These are phyloP conservation scores for Diadema setosum DNA, from an alignment of 35 echinoderm and acorn worm species.

Conservation along the genomic window DNA sequence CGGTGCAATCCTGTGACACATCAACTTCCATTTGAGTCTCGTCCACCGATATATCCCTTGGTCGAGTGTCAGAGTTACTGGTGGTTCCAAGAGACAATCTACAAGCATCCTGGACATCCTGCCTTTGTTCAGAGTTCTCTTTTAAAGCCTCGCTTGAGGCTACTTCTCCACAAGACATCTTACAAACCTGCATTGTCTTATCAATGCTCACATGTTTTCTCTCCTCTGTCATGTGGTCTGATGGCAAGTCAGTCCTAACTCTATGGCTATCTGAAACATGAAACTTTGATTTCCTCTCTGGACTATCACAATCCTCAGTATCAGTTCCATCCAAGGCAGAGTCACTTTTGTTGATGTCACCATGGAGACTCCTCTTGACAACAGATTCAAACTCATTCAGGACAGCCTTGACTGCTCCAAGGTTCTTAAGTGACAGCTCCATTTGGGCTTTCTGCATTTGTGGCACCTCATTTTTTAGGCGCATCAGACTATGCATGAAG, in stretches of 20 bases:
- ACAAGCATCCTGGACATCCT: too few species aligned
- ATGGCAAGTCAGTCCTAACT: too few species aligned
- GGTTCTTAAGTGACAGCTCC: conserved; percentile 9
- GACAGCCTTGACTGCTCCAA: conserved; percentile 4
- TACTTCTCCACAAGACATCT: neutral
- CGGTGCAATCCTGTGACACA: too few species aligned
- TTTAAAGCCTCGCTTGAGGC: neutral
- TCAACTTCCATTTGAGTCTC: too few species aligned
- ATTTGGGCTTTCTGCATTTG: conserved; percentile 3
- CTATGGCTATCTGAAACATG: too few species aligned
- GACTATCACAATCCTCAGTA: neutral
- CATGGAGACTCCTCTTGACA: conserved; percentile 9
- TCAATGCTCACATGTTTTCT: too few species aligned
- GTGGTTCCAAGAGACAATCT: too few species aligned
- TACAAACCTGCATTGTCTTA: neutral
- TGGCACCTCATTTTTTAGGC: neutral
- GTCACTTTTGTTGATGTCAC: conserved; percentile 27
- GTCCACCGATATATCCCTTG: too few species aligned
- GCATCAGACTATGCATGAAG: neutral
- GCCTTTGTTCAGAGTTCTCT: too few species aligned
- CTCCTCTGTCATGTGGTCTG: too few species aligned
- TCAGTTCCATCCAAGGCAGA: conserved; percentile 20
- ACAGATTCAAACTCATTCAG: conserved; percentile 28
- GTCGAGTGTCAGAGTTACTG: too few species aligned
- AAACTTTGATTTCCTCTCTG: neutral